Base-by-base conservation (phyloP, 92 coral and sea anemone genomes). In the Heliopora coerulea region DNA sequence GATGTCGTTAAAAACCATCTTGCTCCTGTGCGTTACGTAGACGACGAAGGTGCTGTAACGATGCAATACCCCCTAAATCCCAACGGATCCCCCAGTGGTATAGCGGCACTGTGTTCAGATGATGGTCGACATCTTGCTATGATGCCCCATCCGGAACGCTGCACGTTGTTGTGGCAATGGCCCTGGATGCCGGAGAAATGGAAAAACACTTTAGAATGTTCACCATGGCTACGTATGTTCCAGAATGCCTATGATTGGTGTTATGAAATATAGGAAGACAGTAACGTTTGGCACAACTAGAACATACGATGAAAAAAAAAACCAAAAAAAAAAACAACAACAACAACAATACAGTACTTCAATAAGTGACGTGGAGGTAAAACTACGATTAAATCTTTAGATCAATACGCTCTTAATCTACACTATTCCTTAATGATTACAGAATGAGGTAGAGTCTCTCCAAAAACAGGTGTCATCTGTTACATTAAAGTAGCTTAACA, bases 111-210 rank as follows among this genome's bases (percentile, higher is more conserved):
- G 34, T 92, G 96, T 78, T 92, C 97, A 26, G 79, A 62, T 13
- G 86, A 92, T 79, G 97, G 97, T 18, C 97, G 96, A 41, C 97
- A 92, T 74, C 93, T 92, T 70, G 97, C 96, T 17, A 89, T 92
- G 97, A 92, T 92, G 97, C 97, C 97, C 7, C 97, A 92, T 66
- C 97, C 97, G 21, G 97, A 92, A 57, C 80, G 97, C 20, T 92
- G 96, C 56, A 83, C 97, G 69, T 80, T 89, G 84, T 72, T 89
- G 21, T 92, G 97, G 97, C 97, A 92, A 64, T 92, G 96, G 97
- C 91, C 97, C 13, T 92, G 97, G 97, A 89, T 92, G 93, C 97
- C 96, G 3, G 83, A 77, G 46, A 93, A 87, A 50, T 92, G 96
- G 97, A 85, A 79, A 82, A 74, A 77, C 30, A 70, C 60, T 24